Evolutionary conservation across 1,140 invertebrate species (phyloP).

Genomic region (Parapsyche elsis): DNA sequence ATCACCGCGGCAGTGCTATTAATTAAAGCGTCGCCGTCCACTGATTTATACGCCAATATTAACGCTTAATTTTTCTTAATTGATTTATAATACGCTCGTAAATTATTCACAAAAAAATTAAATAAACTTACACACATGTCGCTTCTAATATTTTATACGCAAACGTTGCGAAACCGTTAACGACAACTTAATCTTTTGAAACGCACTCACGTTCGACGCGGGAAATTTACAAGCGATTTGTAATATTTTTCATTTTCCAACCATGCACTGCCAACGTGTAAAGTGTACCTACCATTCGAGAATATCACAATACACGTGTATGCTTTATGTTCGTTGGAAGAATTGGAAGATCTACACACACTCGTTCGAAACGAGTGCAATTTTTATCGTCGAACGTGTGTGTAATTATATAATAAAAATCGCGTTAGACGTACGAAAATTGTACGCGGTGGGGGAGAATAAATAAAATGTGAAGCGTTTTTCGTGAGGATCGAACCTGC

Average conservation of each 20-base stretch:
- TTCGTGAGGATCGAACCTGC: slow-evolving; percentile 50
- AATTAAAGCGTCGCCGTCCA: slow-evolving; percentile 15
- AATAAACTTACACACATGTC: no score
- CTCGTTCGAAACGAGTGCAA: slow-evolving; percentile 24
- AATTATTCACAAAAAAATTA: background rate
- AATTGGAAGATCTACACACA: slow-evolving; percentile 29
- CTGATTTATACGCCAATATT: slow-evolving; percentile 25
- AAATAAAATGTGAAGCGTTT: slow-evolving; percentile 35
- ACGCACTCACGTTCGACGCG: no score
- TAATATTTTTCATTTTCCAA: background rate
- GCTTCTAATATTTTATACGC: no score
- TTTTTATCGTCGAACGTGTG: slow-evolving; percentile 30
- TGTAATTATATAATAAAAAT: slow-evolving; percentile 39
- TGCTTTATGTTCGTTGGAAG: background rate
- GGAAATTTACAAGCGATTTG: no score
- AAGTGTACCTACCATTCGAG: no score
- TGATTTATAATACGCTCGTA: slow-evolving; percentile 23
- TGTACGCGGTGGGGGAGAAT: slow-evolving; percentile 2
- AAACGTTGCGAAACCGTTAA: no score
- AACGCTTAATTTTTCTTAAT: slow-evolving; percentile 31
- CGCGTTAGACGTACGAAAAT: slow-evolving; percentile 41
- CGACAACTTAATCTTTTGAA: no score
- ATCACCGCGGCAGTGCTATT: slow-evolving; percentile 1
- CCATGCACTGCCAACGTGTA: slow-evolving; percentile 11
- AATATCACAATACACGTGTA: no score